phyloP scores from a whole-genome alignment of 2,113 vertebrate genomes.

The Echinops telfairi region DNA sequence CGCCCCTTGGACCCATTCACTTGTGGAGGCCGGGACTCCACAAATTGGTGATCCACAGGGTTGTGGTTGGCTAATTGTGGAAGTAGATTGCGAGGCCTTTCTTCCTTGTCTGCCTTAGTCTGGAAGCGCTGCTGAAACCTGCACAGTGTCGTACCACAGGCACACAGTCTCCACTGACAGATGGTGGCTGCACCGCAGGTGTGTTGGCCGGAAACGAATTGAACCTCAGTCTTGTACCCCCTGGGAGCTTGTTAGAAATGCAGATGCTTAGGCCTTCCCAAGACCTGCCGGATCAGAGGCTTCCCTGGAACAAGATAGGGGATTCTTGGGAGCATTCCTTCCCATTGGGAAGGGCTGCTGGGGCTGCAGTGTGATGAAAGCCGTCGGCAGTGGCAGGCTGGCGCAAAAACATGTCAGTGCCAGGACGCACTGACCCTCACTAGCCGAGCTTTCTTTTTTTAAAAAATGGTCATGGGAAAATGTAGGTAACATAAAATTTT shows the following conservation, averaged over 20 bases:
- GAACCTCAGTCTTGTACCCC: no score
- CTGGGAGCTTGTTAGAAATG: neutral
- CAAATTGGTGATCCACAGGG: neutral
- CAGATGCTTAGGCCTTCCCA: neutral
- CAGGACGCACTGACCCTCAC: neutral
- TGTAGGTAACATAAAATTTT: neutral
- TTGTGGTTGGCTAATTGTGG: neutral
- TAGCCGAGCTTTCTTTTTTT: neutral
- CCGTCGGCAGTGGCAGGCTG: neutral
- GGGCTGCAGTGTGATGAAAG: neutral
- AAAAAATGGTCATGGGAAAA: neutral
- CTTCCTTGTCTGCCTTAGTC: neutral
- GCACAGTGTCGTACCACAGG: no score
- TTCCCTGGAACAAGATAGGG: neutral
- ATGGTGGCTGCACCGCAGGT: neutral
- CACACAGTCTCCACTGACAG: neutral
- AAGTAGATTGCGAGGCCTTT: neutral
- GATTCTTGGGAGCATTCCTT: neutral
- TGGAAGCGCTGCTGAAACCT: neutral
- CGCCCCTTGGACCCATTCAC: no score
- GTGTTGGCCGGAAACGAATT: neutral
- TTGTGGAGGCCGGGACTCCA: no score
- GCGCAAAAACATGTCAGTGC: neutral
- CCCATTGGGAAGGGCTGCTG: rapidly evolving
- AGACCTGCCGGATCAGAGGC: neutral